Conservation (phyloP, 2,888 invertebrate species). For the Pterostichus niger region DNA sequence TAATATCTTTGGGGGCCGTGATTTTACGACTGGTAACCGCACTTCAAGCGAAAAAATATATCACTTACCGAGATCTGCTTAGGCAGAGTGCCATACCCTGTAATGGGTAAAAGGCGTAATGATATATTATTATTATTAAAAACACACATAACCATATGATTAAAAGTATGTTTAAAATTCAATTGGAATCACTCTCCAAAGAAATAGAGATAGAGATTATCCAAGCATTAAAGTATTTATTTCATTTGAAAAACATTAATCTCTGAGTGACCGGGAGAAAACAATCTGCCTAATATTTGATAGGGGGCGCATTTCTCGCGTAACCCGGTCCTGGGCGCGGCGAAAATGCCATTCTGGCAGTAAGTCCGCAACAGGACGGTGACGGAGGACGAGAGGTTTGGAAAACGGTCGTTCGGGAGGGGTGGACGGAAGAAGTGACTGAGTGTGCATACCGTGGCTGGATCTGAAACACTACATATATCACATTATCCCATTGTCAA, state of each 20-base stretch:
- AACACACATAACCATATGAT: too few species aligned
- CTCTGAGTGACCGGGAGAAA: not conserved
- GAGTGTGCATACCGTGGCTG: conserved; percentile 53
- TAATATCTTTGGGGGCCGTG: too few species aligned
- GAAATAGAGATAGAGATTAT: not conserved
- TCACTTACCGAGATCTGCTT: too few species aligned
- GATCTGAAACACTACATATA: conserved; percentile 64
- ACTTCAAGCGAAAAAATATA: too few species aligned
- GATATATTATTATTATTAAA: too few species aligned
- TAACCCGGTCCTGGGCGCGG: conserved; percentile 8
- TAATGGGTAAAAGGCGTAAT: too few species aligned
- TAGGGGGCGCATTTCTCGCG: not conserved
- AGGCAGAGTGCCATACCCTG: too few species aligned
- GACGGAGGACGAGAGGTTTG: conserved; percentile 51
- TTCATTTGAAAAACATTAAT: conserved; percentile 17
- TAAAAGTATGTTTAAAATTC: conserved; percentile 26
- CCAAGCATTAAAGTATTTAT: conserved; percentile 27
- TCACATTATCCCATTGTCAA: conserved; percentile 66
- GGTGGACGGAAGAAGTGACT: conserved; percentile 42
- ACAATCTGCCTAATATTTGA: conserved; percentile 49
- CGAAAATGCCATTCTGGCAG: conserved; percentile 29
- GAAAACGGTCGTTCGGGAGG: not conserved
- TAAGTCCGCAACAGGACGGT: conserved; percentile 36
- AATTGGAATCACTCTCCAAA: not conserved
- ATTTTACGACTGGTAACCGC: too few species aligned